Base-by-base conservation (phyloP, 2,888 invertebrate genomes). In the Hydraecia micacea region DNA sequence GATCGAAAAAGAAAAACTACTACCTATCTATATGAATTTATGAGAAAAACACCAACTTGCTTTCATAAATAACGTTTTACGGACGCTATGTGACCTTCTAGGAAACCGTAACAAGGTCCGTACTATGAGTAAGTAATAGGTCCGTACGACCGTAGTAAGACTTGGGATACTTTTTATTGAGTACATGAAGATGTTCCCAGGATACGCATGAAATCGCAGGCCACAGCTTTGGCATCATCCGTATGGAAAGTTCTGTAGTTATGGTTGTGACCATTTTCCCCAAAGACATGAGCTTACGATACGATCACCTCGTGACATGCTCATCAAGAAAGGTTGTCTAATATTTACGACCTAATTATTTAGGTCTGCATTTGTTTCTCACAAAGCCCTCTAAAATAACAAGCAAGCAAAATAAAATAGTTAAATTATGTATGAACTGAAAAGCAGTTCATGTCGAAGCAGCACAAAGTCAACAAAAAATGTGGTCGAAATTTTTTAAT, bases 401-500 rank as follows among this genome's bases (percentile, higher is more conserved):
- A 9, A 28, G 15, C 32, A 3, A 13, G 11, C 52, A 42, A 39
- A 60, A n/a, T 9, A 18, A 42, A 13, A n/a, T 9, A 21, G 21
- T 36, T 55, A 65, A 76, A 75, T 71, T 76, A 39, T 70, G 28
- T 52, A 58, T 66, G 46, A 76, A 67, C 66, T 72, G 66, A 62
- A 58, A 55, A 71, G 15, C 36, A 67, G 21, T 67, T 67, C 60
- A 49, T 39, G 62, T 58, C 36, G 13, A 77, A 68, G 70, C n/a
- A 36, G 1, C 11, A 18, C 15, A 55, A 65, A 71, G 11, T 36
- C 2, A 58, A 60, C 42, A 73, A 65, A 82, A 81, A 73, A 46
- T 52, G 60, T 55, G 11, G 28, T 46, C 32, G 13, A 25, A 36
- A 25, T 55, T 71, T 81, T 87, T 85, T 79, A 73, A 82, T 76